Evolutionary conservation across 23 tunicate species (phyloP), one percentile per base, ranked within the genome.

Genomic region (Oikopleura dioica): DNA sequence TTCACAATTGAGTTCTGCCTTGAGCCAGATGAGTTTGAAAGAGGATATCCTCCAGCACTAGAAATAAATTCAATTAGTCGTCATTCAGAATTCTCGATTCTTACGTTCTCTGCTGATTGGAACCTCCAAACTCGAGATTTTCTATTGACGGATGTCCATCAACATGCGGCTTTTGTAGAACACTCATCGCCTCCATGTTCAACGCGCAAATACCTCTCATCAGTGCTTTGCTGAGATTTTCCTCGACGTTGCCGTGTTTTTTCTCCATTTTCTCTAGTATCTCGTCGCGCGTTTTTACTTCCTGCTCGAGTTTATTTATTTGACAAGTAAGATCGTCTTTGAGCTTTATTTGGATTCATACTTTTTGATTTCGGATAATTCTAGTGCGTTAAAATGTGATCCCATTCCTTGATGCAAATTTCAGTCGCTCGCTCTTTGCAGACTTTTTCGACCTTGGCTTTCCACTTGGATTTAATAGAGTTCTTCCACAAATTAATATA

Each of bases 161-260:
- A n/a, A n/a, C n/a, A 9, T 44, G 16, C 16, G 55, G 55, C 16
- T 21, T 9, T 44, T 44, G 55, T 9, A 44, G 9, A 63, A 63
- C 72, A 23, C 84, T 38, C 94, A 83, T 92, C 1, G 98, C 98
- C 81, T 92, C 98, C 77, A 83, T 84, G 85, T 92, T 92, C 79
- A 92, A 86, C 75, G 98, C 98, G 68, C 98, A 92, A 37, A 92
- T 94, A 44, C 98, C 94, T 51, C 98, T 78, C 98, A 92, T 92
- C 80, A 92, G 87, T 32, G 98, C 98, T 38, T 92, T 85, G 44
- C 82, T 83, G 87, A 92, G 87, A 1, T 81, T 81, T 38, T 86
- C 88, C 51, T 82, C 88, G 76, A 78, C 78, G 68, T 76, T 83
- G 33, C 81, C 87, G 35, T 86, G 87, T 51, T 86, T 86, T 16